Conservation (phyloP, 2,113 vertebrate species). For the Corythoichthys intestinalis region DNA sequence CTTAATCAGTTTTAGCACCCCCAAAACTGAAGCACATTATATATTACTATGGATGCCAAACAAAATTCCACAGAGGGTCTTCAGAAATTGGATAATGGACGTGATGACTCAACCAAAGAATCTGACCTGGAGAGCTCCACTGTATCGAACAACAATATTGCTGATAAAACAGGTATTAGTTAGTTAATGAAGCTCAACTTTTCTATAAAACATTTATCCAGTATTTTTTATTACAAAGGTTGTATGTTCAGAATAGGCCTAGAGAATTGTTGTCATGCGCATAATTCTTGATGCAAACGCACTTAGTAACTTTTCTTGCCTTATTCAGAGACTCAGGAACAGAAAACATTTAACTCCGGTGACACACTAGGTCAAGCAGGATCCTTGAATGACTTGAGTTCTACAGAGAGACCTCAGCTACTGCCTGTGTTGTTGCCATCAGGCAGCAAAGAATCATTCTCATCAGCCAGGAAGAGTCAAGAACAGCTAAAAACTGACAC, state of each 20-base stretch:
- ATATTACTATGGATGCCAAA: conserved; percentile 24
- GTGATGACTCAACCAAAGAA: background rate
- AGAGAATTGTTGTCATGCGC: conserved; percentile 24
- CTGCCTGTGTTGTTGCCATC: conserved; percentile 1
- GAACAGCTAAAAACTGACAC: conserved; percentile 32
- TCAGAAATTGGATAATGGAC: conserved; percentile 16
- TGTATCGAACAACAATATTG: background rate
- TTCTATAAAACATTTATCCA: background rate
- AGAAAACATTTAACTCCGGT: background rate
- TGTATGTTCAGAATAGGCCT: conserved; percentile 19
- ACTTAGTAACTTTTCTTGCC: background rate
- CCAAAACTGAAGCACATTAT: background rate
- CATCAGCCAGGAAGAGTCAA: conserved; percentile 32
- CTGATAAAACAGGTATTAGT: conserved; percentile 27
- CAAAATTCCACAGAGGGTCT: background rate
- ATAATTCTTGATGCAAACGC: too few relatives aligned
- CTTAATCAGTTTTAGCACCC: background rate
- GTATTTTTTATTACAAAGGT: background rate
- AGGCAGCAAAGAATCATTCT: conserved; percentile 13
- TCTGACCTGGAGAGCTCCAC: background rate
- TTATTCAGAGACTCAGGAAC: conserved; percentile 10
- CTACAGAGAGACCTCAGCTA: conserved; percentile 25
- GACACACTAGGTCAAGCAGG: background rate
- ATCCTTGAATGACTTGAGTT: background rate
- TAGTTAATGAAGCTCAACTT: background rate